Percentiles rank a stretch among this genome's conserved stretches.
These are phyloP conservation scores for Drosophila birchii DNA, from an alignment of 2,888 invertebrate genomes.

Conservation along the genomic window DNA sequence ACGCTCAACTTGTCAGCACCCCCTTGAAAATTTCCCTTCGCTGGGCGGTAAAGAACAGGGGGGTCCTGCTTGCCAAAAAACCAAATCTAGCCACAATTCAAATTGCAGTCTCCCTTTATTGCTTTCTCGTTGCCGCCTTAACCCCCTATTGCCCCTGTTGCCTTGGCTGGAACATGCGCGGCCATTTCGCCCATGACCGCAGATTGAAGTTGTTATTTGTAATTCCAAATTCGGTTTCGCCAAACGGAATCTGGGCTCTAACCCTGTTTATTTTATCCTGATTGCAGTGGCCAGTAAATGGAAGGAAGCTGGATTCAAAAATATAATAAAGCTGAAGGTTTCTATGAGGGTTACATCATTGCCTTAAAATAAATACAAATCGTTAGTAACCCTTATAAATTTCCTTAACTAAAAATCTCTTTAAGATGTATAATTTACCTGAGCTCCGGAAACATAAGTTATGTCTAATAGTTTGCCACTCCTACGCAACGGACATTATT, in stretches of 20 bases:
- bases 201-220: constrained; percentile 47
- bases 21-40: constrained; percentile 43
- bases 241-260: constrained; percentile 38
- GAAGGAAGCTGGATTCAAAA: constrained; percentile 4
- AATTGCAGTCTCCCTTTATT: constrained; percentile 67
- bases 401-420: not conserved
- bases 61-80: constrained; percentile 33
- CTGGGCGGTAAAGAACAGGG: not conserved
- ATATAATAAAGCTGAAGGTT: not conserved
- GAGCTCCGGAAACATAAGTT: not conserved
- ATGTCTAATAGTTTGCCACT: not conserved
- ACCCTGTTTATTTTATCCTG: constrained; percentile 35
- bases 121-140: constrained; percentile 35
- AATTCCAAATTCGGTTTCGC: constrained; percentile 48
- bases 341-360: not conserved
- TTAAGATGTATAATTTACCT: not conserved
- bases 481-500: not conserved
- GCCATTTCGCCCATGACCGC: constrained; percentile 72
- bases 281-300: constrained; percentile 41
- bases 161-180: constrained; percentile 43
- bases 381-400: not conserved
- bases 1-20: constrained; percentile 73
- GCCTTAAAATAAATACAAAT: too few species aligned
- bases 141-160: not conserved
- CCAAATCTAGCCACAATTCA: constrained; percentile 69